Percentiles rank a stretch among this genome's conserved stretches.
phyloP scores from a whole-genome alignment of 2,113 vertebrate genomes.

The Gnathonemus echidnorhynchus region DNA sequence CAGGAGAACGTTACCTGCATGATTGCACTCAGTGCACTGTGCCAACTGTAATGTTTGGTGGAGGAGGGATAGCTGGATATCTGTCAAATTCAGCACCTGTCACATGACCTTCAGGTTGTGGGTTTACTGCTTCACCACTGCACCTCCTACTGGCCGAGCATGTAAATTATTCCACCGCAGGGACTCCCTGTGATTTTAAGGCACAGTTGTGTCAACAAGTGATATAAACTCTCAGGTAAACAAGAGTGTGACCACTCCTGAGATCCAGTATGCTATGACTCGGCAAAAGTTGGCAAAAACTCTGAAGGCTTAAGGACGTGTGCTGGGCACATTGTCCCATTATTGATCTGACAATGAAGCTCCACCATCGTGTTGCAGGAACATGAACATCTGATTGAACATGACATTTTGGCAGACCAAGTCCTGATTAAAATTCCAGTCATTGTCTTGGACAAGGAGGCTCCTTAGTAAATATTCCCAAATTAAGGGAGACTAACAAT shows the following conservation, averaged over 20 bases:
- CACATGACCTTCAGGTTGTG: background rate
- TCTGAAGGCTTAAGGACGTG: background rate
- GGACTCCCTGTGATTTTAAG: background rate
- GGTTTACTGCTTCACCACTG: background rate
- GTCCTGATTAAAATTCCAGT: constrained; percentile 34
- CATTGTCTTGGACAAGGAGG: constrained; percentile 4
- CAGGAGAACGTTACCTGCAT: background rate
- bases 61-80: background rate
- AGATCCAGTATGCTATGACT: background rate
- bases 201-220: background rate
- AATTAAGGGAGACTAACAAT: background rate
- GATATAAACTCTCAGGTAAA: background rate
- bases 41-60: too few species aligned
- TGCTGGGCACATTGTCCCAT: background rate
- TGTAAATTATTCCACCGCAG: background rate
- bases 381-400: constrained; percentile 28
- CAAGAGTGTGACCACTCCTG: constrained; percentile 5
- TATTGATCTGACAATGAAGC: background rate
- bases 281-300: too few species aligned
- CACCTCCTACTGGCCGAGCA: background rate
- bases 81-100: background rate
- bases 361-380: background rate
- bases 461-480: constrained; percentile 10
- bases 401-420: constrained; percentile 33
- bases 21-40: background rate